These are phyloP conservation scores for Leucosticte australis DNA, from an alignment of 2,113 vertebrate genomes.

Conservation along the genomic window DNA sequence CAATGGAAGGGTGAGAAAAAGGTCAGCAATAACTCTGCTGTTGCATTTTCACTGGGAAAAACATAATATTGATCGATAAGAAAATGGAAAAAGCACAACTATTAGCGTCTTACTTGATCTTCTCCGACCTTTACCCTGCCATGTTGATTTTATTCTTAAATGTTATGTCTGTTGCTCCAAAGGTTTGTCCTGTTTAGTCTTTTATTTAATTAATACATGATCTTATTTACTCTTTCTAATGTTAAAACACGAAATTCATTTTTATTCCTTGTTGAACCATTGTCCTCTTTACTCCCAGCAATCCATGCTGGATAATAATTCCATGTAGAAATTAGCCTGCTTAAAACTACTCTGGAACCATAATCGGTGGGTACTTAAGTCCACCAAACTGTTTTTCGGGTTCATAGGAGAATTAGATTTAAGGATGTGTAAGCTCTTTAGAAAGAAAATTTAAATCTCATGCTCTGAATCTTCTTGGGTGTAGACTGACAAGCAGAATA, in stretches of 20 bases:
- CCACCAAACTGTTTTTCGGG: background rate
- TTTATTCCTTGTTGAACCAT: constrained; percentile 67
- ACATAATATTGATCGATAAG: constrained; percentile 82
- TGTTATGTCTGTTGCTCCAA: constrained; percentile 74
- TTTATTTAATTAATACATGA: constrained; percentile 74
- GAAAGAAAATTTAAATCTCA: background rate
- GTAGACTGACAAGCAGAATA: background rate
- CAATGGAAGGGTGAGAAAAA: constrained; percentile 78
- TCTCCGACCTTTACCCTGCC: constrained; percentile 78
- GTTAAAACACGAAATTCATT: constrained; percentile 66
- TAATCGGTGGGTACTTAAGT: background rate
- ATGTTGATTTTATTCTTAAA: constrained; percentile 76
- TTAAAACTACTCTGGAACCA: background rate
- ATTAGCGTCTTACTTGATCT: constrained; percentile 77
- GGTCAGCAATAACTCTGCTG: constrained; percentile 80
- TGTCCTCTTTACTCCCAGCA: constrained; percentile 52
- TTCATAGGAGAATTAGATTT: background rate
- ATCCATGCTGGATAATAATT: background rate
- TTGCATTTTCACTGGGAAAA: constrained; percentile 73
- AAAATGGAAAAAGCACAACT: constrained; percentile 79
- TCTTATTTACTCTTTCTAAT: constrained; percentile 66
- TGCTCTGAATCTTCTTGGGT: background rate
- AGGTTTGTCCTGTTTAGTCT: constrained; percentile 78
- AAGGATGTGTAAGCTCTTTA: background rate
- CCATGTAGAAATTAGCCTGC: background rate